Evolutionary conservation across 2,113 vertebrate genomes (phyloP).

Genomic region (Pyxicephalus adspersus): DNA sequence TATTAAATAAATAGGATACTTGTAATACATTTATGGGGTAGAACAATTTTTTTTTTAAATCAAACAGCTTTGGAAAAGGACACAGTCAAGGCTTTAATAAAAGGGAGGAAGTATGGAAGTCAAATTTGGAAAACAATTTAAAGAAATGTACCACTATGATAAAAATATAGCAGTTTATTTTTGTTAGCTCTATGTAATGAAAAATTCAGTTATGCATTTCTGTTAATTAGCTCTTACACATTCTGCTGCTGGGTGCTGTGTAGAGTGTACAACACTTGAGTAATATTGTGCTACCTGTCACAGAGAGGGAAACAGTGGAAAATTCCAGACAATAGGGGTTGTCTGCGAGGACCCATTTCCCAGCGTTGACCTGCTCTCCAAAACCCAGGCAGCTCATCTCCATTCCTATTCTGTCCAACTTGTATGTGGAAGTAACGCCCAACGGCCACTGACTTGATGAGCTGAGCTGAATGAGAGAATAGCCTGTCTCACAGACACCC

Average conservation of each 20-base stretch:
- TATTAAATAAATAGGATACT: too few relatives aligned
- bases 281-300: slow-evolving; percentile 68
- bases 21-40: too few relatives aligned
- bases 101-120: too few relatives aligned
- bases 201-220: not conserved
- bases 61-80: too few relatives aligned
- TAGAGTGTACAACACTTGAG: not conserved
- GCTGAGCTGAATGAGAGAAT: slow-evolving; percentile 72
- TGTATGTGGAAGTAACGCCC: slow-evolving; percentile 90
- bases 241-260: not conserved
- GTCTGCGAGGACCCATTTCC: slow-evolving; percentile 80
- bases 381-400: slow-evolving; percentile 85
- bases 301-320: slow-evolving; percentile 66
- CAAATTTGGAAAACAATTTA: too few relatives aligned
- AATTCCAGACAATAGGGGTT: slow-evolving; percentile 75
- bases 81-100: too few relatives aligned
- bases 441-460: slow-evolving; percentile 79
- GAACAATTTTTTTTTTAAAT: too few relatives aligned
- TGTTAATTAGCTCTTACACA: not conserved
- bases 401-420: slow-evolving; percentile 88
- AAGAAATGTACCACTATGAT: too few relatives aligned
- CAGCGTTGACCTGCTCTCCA: slow-evolving; percentile 80
- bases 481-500: slow-evolving; percentile 73
- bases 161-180: not conserved
- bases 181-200: not conserved